These are phyloP conservation scores for Melanophora roralis DNA, from an alignment of 2,888 invertebrate genomes.

Conservation along the genomic window DNA sequence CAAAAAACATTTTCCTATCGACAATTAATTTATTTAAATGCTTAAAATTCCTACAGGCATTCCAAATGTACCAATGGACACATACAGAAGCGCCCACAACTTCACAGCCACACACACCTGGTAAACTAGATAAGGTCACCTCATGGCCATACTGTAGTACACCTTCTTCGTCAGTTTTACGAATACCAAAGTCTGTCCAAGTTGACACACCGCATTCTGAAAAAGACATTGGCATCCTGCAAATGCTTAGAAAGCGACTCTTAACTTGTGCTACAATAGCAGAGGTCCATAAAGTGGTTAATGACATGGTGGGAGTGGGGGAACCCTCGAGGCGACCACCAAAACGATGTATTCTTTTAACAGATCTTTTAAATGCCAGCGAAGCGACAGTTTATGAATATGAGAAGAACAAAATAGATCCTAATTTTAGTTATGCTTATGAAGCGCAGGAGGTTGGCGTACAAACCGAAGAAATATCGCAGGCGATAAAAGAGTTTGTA, in stretches of 20 bases:
- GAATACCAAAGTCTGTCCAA: conserved; percentile 65
- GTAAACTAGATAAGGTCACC: conserved; percentile 82
- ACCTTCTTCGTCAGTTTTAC: conserved; percentile 66
- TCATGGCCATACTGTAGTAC: conserved; percentile 84
- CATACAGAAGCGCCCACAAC: conserved; percentile 85
- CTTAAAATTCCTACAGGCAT: conserved; percentile 81
- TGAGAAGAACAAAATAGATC: conserved; percentile 59
- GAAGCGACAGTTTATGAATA: conserved; percentile 73
- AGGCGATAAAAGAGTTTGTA: conserved; percentile 26
- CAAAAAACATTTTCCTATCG: too few species aligned
- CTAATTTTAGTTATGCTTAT: conserved; percentile 12
- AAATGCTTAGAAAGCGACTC: conserved; percentile 70
- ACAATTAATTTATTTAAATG: too few species aligned
- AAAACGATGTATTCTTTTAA: conserved; percentile 70
- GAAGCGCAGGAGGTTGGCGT: conserved; percentile 50
- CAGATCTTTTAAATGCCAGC: conserved; percentile 73
- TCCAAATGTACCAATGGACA: conserved; percentile 94
- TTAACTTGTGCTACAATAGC: conserved; percentile 72
- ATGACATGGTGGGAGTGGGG: conserved; percentile 69
- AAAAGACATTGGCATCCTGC: conserved; percentile 56
- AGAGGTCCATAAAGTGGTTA: conserved; percentile 73
- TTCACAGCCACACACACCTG: conserved; percentile 85
- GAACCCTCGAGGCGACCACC: conserved; percentile 69
- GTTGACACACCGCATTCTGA: conserved; percentile 52
- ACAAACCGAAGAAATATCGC: conserved; percentile 50